Conservation (phyloP, 2,797 vertebrate species). For the Zonotrichia albicollis region DNA sequence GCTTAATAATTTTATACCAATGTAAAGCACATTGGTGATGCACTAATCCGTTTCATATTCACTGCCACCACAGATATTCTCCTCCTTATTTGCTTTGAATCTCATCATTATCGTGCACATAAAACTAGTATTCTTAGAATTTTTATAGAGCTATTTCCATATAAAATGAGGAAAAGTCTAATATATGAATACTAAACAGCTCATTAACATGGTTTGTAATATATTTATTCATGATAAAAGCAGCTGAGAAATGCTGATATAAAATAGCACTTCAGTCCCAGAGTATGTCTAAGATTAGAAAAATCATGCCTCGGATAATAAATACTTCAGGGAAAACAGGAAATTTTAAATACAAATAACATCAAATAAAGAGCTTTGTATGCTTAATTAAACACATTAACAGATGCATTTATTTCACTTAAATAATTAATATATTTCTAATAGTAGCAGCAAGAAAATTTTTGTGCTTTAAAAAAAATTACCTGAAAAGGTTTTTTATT, state of each 20-base stretch:
- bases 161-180: constrained; percentile 72
- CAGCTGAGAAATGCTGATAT: constrained; percentile 44
- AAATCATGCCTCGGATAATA: constrained; percentile 56
- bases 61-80: constrained; percentile 61
- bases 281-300: constrained; percentile 61
- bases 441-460: not conserved
- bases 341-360: constrained; percentile 68
- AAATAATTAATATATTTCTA: constrained; percentile 53
- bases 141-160: constrained; percentile 80
- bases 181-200: constrained; percentile 75
- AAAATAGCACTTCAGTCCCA: constrained; percentile 36
- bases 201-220: constrained; percentile 79
- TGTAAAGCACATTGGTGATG: constrained; percentile 55
- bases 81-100: constrained; percentile 71
- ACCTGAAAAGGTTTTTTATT: constrained; percentile 8
- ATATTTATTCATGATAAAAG: constrained; percentile 74
- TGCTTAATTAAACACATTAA: constrained; percentile 67
- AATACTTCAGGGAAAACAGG: constrained; percentile 67
- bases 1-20: constrained; percentile 60
- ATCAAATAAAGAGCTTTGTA: constrained; percentile 60
- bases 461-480: not conserved
- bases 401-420: constrained; percentile 58
- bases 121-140: constrained; percentile 76
- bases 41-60: constrained; percentile 71
- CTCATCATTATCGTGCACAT: constrained; percentile 77